phyloP scores from a whole-genome alignment of 2,113 vertebrate species.

The Platysternon megacephalum region DNA sequence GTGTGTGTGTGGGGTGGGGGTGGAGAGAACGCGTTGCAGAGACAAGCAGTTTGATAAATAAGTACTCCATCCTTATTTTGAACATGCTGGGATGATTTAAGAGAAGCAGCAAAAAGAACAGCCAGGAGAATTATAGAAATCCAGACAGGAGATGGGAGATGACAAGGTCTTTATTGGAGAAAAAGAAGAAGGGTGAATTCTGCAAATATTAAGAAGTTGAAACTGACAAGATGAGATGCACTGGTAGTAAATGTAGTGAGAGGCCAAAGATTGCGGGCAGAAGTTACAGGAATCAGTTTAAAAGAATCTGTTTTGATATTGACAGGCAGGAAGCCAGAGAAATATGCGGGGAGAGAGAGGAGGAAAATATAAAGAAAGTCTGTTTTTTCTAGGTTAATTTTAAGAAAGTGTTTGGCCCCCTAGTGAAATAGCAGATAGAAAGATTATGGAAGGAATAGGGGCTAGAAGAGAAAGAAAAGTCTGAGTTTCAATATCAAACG shows the following conservation, averaged over 20 bases:
- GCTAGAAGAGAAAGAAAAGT: background rate
- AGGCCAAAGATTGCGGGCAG: background rate
- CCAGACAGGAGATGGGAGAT: background rate
- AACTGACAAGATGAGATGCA: background rate
- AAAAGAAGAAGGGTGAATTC: background rate
- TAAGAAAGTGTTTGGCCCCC: background rate
- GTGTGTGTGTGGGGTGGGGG: background rate
- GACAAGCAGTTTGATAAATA: background rate
- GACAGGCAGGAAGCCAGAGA: background rate
- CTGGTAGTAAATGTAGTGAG: background rate
- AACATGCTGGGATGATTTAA: background rate
- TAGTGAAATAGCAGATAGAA: background rate
- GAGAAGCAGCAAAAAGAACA: background rate
- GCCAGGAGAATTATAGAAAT: background rate
- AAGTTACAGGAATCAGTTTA: background rate
- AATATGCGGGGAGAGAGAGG: background rate
- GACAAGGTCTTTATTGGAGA: no score
- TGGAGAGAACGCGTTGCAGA: background rate
- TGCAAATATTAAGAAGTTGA: background rate
- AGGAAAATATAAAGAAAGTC: background rate
- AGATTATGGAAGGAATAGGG: background rate
- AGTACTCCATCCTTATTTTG: background rate
- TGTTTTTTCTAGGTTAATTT: background rate
- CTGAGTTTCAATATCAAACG: background rate
- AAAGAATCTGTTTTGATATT: background rate